Base-by-base conservation (phyloP, 2,888 invertebrate genomes). In the Andrena trimmerana region DNA sequence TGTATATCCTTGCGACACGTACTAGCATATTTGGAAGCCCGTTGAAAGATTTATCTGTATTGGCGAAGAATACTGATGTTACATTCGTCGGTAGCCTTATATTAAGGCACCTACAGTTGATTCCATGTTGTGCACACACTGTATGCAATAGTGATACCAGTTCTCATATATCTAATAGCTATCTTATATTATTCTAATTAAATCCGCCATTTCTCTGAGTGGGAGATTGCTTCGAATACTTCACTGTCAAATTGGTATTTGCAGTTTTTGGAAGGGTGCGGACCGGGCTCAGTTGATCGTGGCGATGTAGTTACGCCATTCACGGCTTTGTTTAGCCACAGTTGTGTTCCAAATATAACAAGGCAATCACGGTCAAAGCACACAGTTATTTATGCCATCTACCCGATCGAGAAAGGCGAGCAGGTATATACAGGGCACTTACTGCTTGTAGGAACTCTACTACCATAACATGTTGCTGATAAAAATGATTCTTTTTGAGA, bases 301-400 rank as follows among this genome's bases (percentile, higher is more conserved):
- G 97, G 96, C 0, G 95, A 96, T 77, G 98, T 96, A 7, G 96
- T 97, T 5, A 97, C 97, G 94, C 96, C 97, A 1, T 97, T 97
- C 89, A 95, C 96, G 63, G 97, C 97, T 92, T 94, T 98, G 72
- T 93, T 98, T 42, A 98, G 99, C 94, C 99, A 99, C 93, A 97
- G 98, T 0, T 99, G 99, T 94, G 95, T 96, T 83, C 97, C 98
- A 0, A 98, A 97, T 94, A 97, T 98, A 0, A 95, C 96, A 0
- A 95, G 97, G 80, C 94, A 95, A 81, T 96, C 94, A 72, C 95
- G 95, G 88, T 93, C 86, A 85, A 93, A 92, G 92, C 82, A 91
- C 93, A 93, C 94, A 91, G 95, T 96, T 54, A 84, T 96, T 10
- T 94, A 95, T 78, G 96, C 97, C 5, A 92, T 97, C 65, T 95